Evolutionary conservation across 2,113 vertebrate species (phyloP).

Genomic region (Prunella fulvescens): DNA sequence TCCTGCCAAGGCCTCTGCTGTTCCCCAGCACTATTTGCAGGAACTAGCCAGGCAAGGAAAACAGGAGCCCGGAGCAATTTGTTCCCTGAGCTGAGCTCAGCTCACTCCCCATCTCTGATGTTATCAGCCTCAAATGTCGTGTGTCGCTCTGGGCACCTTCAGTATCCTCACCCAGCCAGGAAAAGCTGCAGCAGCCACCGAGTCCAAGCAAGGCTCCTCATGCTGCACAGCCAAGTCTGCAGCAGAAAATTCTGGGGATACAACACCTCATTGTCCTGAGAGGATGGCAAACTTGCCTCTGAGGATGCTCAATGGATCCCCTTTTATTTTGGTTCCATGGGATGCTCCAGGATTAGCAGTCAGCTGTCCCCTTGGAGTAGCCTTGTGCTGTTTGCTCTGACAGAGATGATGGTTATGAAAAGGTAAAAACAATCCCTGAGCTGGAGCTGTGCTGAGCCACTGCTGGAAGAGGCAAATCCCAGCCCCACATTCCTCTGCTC

Average conservation of each 20-base stretch:
- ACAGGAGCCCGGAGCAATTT: not conserved
- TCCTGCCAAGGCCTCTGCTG: not conserved
- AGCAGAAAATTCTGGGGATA: not conserved
- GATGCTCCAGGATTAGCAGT: not conserved
- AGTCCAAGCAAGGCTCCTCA: not conserved
- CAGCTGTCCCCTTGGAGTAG: not conserved
- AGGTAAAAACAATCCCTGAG: not conserved
- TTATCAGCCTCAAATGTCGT: not conserved
- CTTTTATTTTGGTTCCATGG: not conserved
- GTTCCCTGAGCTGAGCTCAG: not conserved
- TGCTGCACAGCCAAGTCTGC: rapidly evolving
- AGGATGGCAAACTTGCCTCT: not conserved
- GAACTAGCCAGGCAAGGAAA: slow-evolving; percentile 8
- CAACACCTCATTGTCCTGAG: rapidly evolving
- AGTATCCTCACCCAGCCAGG: not conserved
- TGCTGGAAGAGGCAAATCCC: not conserved
- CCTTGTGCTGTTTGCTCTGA: rapidly evolving
- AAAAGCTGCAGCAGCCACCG: not conserved
- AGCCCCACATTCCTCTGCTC: slow-evolving; percentile 5
- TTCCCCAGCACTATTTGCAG: not conserved
- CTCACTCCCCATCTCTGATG: not conserved
- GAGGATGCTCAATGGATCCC: not conserved
- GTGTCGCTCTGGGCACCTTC: not conserved
- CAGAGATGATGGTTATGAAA: not conserved
- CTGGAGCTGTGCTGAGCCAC: not conserved